These are phyloP conservation scores for Hydrozoanthus gracilis DNA, from an alignment of 92 coral and sea anemone species.

Conservation along the genomic window DNA sequence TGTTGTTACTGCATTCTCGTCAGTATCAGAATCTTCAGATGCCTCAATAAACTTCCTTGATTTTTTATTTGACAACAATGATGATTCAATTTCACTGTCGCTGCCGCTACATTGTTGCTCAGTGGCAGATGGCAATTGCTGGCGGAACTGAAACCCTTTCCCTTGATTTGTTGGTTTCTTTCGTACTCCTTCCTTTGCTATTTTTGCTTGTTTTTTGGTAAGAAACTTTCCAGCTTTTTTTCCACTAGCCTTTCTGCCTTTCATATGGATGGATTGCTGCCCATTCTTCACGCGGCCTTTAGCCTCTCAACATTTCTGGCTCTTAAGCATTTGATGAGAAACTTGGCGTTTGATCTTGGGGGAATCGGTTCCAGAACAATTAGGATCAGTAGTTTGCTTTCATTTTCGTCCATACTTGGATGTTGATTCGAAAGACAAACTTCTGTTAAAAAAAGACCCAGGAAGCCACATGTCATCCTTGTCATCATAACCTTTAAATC, in stretches of 20 bases:
- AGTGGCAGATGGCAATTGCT: background rate
- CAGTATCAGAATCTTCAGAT: constrained; percentile 1
- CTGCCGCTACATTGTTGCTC: background rate
- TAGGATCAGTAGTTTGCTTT: background rate
- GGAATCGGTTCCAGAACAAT: background rate
- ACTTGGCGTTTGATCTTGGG: too few relatives aligned
- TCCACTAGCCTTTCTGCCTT: too few relatives aligned
- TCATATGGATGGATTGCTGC: too few relatives aligned
- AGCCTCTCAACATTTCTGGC: too few relatives aligned
- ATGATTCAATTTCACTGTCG: background rate
- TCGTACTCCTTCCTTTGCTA: too few relatives aligned
- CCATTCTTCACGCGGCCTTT: too few relatives aligned
- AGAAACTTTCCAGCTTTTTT: too few relatives aligned
- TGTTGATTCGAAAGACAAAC: constrained; percentile 23
- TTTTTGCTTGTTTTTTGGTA: too few relatives aligned
- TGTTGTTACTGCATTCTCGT: too few relatives aligned
- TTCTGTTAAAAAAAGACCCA: constrained; percentile 56
- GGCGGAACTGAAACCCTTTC: background rate
- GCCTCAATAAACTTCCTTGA: background rate
- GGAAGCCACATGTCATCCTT: constrained; percentile 72
- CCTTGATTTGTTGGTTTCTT: constrained; percentile 12
- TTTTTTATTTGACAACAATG: background rate
- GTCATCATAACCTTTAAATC: constrained; percentile 58
- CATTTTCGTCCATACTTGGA: background rate
- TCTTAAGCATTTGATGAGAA: background rate